Base-by-base conservation (phyloP, 2,797 vertebrate species). In the Coluber constrictor region DNA sequence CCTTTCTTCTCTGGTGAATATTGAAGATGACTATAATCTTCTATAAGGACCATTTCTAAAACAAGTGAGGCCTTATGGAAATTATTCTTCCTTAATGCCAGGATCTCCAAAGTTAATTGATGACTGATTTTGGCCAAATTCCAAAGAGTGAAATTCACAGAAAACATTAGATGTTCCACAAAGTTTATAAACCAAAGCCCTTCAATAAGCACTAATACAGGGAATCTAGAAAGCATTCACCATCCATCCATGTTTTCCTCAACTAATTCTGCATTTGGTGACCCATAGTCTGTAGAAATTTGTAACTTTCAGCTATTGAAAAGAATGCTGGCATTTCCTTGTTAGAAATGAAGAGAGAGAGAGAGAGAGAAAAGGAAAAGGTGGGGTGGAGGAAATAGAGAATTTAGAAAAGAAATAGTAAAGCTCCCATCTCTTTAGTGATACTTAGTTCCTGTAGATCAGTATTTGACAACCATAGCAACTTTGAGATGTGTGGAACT, bases 281-380 rank as follows among this genome's bases (percentile, higher is more conserved):
- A 91, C 94, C 94, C 96, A 66, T 93, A 83, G 0, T 47, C 90
- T 94, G 96, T 96, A 95, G 97, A 97, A 96, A 97, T 95, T 96
- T 83, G 97, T 92, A 59, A 94, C 94, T 96, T 96, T 94, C 96
- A 96, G 95, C 89, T 37, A 4, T 96, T 95, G 96, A 94, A 94
- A 96, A 96, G 61, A 88, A 96, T 89, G 86, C 93, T 91, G 90
- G 91, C 86, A 1, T 87, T 91, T 87, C 93, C 90, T 90, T 57
- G 86, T 92, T 90, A 47, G 88, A 54, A 94, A 89, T 59, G 87
- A 63, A 55, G 70, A 57, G 91, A 93, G 90, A 66, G 54, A 2
- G 0, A 16, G 25, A 61, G 27, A 94, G 7, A 51, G 16, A 2
- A 29, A 74, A 59, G 37, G 0, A 0, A 96, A 0, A 96, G 37